Conservation (phyloP, 2,113 vertebrate species). For the Chlamydotis undulata region DNA sequence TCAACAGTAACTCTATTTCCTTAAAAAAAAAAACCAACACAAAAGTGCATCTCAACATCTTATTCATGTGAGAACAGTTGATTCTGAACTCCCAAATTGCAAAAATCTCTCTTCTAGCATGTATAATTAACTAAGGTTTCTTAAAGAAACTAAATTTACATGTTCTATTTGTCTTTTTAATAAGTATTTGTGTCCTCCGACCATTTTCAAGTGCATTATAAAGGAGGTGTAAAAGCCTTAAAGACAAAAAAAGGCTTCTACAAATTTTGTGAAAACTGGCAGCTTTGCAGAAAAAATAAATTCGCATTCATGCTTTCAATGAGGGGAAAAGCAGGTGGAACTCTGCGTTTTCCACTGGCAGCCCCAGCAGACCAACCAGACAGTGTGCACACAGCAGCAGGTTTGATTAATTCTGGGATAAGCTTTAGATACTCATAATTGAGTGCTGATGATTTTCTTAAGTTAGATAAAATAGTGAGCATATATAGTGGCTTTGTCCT, state of each 20-base stretch:
- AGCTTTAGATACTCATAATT: neutral
- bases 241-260: neutral
- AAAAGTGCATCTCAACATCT: neutral
- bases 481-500: neutral
- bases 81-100: neutral
- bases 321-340: neutral
- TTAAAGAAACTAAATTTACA: neutral
- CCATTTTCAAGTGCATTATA: neutral
- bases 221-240: neutral
- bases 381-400: neutral
- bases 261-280: neutral
- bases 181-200: neutral
- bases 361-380: neutral
- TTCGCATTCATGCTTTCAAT: neutral
- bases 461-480: neutral
- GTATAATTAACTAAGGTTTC: neutral
- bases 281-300: neutral
- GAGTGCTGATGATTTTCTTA: neutral
- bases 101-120: neutral
- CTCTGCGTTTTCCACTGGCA: neutral
- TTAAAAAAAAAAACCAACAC: neutral
- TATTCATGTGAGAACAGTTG: neutral
- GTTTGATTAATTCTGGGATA: neutral
- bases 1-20: neutral
- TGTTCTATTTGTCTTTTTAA: neutral